These are phyloP conservation scores for Tetragnatha montana DNA, from an alignment of 2,888 invertebrate species.

Conservation along the genomic window DNA sequence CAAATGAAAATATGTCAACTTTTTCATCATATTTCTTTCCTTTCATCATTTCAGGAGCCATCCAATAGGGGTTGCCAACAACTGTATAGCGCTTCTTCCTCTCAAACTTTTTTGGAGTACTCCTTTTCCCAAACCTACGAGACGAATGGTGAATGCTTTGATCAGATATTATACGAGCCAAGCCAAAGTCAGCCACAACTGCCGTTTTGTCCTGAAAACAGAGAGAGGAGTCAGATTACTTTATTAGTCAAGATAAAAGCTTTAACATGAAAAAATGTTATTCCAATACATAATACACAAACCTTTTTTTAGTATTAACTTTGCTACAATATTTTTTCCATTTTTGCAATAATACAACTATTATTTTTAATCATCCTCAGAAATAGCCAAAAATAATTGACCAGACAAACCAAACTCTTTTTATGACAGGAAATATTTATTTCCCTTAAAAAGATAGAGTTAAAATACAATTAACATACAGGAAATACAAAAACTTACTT, in stretches of 20 bases:
- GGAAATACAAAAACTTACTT: slow-evolving; percentile 78
- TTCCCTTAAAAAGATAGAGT: neutral
- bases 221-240: too few species aligned
- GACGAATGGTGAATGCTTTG: slow-evolving; percentile 70
- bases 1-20: slow-evolving; percentile 96
- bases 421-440: too few species aligned
- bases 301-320: too few species aligned
- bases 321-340: too few species aligned
- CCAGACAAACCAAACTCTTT: neutral
- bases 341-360: too few species aligned
- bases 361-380: too few species aligned
- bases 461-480: neutral
- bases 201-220: slow-evolving; percentile 86
- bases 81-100: slow-evolving; percentile 94
- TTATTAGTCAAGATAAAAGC: too few species aligned
- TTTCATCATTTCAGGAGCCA: slow-evolving; percentile 99
- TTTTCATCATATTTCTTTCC: slow-evolving; percentile 96
- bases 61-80: slow-evolving; percentile 98
- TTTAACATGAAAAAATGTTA: too few species aligned
- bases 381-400: neutral
- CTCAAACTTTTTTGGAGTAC: slow-evolving; percentile 80
- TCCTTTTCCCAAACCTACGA: slow-evolving; percentile 74
- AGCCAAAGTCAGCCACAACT: slow-evolving; percentile 96
- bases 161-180: slow-evolving; percentile 82
- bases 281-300: too few species aligned